phyloP scores from a whole-genome alignment of 1,140 invertebrate genomes.

The Cryptotermes secundus region DNA sequence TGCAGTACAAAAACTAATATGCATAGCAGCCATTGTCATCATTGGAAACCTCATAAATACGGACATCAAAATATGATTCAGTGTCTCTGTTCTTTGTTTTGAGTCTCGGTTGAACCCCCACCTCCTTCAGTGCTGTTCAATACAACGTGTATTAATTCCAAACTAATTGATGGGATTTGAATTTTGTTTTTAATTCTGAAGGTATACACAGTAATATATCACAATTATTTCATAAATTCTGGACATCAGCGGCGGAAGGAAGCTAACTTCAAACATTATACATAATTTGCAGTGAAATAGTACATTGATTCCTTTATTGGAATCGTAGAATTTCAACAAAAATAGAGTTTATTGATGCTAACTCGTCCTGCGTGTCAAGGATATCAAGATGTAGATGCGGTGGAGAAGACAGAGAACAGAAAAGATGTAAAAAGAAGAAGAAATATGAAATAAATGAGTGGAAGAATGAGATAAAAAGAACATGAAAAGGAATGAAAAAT shows the following conservation, averaged over 20 bases:
- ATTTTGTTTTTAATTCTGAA: slow-evolving; percentile 1
- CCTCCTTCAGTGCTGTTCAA: neutral
- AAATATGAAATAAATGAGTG: no score
- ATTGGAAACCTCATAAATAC: neutral
- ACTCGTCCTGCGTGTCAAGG: no score
- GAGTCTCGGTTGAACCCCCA: neutral
- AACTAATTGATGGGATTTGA: neutral
- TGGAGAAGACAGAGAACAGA: no score
- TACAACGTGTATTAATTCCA: neutral
- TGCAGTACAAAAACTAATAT: neutral
- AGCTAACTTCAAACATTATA: neutral
- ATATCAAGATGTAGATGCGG: no score
- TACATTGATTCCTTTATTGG: neutral
- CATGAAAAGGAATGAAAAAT: no score
- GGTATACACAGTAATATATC: neutral
- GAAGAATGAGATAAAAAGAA: no score
- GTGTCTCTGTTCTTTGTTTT: neutral
- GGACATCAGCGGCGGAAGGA: neutral
- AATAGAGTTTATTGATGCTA: no score
- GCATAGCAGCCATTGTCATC: neutral
- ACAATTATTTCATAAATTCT: neutral
- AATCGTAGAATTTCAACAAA: neutral
- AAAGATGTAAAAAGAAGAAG: no score
- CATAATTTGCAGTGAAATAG: neutral
- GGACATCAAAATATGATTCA: neutral